phyloP scores from a whole-genome alignment of 37 sponge, comb jelly and placozoan genomes.

The Haliclona indistincta region DNA sequence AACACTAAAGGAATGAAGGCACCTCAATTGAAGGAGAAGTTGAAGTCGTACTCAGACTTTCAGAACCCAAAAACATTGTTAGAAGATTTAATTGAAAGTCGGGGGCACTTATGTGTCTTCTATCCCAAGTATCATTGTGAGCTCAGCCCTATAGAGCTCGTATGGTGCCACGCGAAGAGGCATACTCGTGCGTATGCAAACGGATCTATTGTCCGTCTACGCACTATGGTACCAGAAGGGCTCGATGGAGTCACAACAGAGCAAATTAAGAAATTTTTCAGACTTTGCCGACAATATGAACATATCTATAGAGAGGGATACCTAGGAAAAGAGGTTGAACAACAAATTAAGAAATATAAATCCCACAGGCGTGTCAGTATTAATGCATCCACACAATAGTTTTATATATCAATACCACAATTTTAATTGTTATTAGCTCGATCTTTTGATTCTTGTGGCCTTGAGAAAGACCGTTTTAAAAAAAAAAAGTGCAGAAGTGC shows the following conservation, averaged over 20 bases:
- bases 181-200: constrained; percentile 17
- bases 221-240: constrained; percentile 33
- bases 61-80: constrained; percentile 11
- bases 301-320: constrained; percentile 29
- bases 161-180: constrained; percentile 47
- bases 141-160: constrained; percentile 50
- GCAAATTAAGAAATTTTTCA: constrained; percentile 43
- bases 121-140: constrained; percentile 63
- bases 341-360: too few relatives aligned
- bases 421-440: too few relatives aligned
- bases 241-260: constrained; percentile 22
- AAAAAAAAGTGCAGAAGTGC: too few relatives aligned
- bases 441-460: too few relatives aligned
- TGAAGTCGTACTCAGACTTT: constrained; percentile 37
- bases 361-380: too few relatives aligned
- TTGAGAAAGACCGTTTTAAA: too few relatives aligned
- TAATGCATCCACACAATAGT: too few relatives aligned
- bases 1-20: constrained; percentile 43
- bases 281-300: constrained; percentile 32
- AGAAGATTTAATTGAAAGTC: constrained; percentile 15
- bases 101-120: constrained; percentile 30
- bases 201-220: constrained; percentile 23
- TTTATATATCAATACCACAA: too few relatives aligned
- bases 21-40: constrained; percentile 28
- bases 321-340: too few relatives aligned